Evolutionary conservation across 2,113 vertebrate genomes (phyloP), one percentile per base, ranked within the genome.

Genomic region (Mastomys coucha): DNA sequence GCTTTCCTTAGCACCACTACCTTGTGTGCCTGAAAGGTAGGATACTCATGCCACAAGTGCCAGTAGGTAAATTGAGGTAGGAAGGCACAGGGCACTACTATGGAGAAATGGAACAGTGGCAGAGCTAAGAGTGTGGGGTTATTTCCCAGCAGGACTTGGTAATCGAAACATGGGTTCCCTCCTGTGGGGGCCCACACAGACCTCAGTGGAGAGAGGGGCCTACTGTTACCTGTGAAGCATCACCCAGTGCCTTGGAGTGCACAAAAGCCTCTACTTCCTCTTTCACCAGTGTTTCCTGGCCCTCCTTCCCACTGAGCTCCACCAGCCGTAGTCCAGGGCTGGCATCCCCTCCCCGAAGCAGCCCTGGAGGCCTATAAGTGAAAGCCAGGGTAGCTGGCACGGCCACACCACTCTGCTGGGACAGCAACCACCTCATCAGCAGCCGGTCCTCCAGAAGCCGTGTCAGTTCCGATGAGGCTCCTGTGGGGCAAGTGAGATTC

Each of bases 331-430:
- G 24, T 28, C 78, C 80, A 0, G 88, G 39, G 72, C 91, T 91
- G 63, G 85, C 78, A 1, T 88, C 67, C 94, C 91, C 19, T 2
- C 13, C 97, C 8, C 24, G 96, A 56, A 98, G 93, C 76, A 93
- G 49, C 9, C 86, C 87, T 0, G 75, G 69, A 2, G 97, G 97
- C 96, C 97, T 97, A 70, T 98, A 97, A 75, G 98, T 94, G 1
- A 99, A 98, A 11, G 99, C 98, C 97, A 99, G 97, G 6, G 99
- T 98, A 10, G 98, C 98, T 65, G 99, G 98, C 96, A 99, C 98
- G 0, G 95, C 96, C 85, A 99, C 95, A 0, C 22, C 1, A 3
- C 97, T 97, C 0, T 63, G 94, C 45, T 96, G 97, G 2, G 98
- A 98, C 97, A 99, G 97, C 92, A 99, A 45, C n/a, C 96, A 95